These are phyloP conservation scores for Drosophila aff. DNA, from an alignment of 1,140 invertebrate genomes.

Conservation along the genomic window DNA sequence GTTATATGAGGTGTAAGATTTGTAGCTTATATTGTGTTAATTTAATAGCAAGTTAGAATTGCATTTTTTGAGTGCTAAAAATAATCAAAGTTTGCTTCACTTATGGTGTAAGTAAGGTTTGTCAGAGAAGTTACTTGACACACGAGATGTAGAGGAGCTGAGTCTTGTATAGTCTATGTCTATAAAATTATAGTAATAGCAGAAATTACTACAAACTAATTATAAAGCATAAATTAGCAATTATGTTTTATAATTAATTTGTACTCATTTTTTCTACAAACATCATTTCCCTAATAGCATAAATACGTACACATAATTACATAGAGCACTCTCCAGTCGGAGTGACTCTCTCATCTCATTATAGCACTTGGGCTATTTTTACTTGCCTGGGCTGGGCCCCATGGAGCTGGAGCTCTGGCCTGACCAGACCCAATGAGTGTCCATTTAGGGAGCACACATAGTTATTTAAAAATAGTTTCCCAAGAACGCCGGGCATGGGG, in stretches of 20 bases:
- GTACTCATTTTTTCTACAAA: neutral
- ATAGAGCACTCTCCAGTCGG: neutral
- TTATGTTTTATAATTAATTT: neutral
- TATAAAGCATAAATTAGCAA: neutral
- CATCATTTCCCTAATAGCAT: neutral
- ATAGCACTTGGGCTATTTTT: slow-evolving; percentile 55
- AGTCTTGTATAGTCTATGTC: no score
- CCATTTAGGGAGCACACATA: slow-evolving; percentile 65
- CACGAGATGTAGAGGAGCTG: no score
- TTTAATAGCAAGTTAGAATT: neutral
- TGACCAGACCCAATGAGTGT: slow-evolving; percentile 52
- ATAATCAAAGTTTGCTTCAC: no score
- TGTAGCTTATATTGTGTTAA: neutral
- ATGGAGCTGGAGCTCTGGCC: neutral
- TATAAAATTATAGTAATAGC: no score
- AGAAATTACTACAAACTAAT: no score
- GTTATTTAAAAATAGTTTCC: slow-evolving; percentile 65
- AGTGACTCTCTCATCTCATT: slow-evolving; percentile 16
- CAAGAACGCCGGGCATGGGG: slow-evolving; percentile 20
- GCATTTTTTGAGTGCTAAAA: neutral
- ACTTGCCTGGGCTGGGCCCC: slow-evolving; percentile 21
- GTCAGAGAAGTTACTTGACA: no score
- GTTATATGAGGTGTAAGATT: neutral
- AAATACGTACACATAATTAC: neutral
- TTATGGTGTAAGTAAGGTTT: no score